A percentile compares a stretch with the other conserved stretches of the same genome.
Evolutionary conservation across 1,140 invertebrate genomes (phyloP).

Genomic region (Mylabris phalerata): DNA sequence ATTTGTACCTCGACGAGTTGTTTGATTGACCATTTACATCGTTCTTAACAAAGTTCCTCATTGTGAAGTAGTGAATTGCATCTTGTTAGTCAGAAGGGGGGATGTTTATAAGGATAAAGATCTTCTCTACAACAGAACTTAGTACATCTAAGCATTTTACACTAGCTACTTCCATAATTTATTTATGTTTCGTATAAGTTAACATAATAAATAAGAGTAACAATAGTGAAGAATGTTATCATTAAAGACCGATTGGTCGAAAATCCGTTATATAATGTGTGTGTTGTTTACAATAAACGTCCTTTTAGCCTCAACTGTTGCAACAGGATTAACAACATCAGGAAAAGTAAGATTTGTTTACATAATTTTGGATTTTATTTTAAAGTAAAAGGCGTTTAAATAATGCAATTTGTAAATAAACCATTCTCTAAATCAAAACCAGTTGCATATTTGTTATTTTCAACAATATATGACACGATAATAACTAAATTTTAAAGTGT

Average conservation of each 20-base stretch:
- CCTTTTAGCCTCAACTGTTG: constrained; percentile 11
- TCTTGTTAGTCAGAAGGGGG: too few relatives aligned
- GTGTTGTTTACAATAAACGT: constrained; percentile 11
- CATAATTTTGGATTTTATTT: background rate
- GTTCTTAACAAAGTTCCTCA: too few relatives aligned
- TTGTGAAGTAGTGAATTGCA: too few relatives aligned
- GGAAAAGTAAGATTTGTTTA: constrained; percentile 13
- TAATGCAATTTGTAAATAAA: background rate
- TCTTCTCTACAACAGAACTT: too few relatives aligned
- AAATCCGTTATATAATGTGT: constrained; percentile 10
- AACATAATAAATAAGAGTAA: too few relatives aligned
- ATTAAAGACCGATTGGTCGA: constrained; percentile 14
- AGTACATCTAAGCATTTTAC: constrained; percentile 9
- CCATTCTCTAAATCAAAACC: background rate
- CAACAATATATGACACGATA: background rate
- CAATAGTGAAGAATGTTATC: background rate
- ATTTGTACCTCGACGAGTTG: too few relatives aligned
- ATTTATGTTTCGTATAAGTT: too few relatives aligned
- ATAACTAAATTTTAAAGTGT: too few relatives aligned
- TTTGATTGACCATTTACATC: too few relatives aligned
- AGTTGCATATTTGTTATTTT: background rate
- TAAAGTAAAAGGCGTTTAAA: constrained; percentile 5
- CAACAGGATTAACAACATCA: constrained; percentile 10
- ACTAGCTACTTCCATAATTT: background rate
- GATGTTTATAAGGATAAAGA: too few relatives aligned